Evolutionary conservation across 2,888 invertebrate genomes (phyloP).

Genomic region (Callinectes sapidus): DNA sequence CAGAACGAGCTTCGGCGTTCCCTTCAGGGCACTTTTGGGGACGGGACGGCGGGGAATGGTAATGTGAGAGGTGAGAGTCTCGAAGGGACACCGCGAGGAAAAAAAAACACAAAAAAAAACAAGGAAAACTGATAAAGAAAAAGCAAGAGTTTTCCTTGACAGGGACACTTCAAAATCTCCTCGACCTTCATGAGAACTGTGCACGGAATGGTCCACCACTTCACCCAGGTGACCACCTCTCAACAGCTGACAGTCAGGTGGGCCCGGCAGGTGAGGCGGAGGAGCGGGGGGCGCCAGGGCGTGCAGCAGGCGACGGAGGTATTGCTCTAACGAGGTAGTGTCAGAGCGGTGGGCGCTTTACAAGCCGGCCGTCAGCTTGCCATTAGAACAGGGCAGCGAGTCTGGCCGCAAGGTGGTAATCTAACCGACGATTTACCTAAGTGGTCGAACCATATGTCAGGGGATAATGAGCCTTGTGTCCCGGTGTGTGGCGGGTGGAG

Average conservation of each 20-base stretch:
- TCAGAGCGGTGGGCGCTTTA: slow-evolving; percentile 64
- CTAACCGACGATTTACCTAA: slow-evolving; percentile 68
- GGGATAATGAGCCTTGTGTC: slow-evolving; percentile 46
- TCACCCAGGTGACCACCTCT: background rate
- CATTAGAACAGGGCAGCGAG: slow-evolving; percentile 67
- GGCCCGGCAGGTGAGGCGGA: slow-evolving; percentile 30
- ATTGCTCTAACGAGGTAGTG: slow-evolving; percentile 63
- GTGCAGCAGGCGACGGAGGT: slow-evolving; percentile 35
- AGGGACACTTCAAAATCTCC: background rate
- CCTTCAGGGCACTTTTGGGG: slow-evolving; percentile 31
- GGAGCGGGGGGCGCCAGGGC: slow-evolving; percentile 40
- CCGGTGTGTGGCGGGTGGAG: slow-evolving; percentile 30
- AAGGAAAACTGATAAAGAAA: slow-evolving; percentile 23
- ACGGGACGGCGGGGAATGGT: background rate
- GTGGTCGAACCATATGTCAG: slow-evolving; percentile 63
- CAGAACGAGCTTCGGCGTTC: slow-evolving; percentile 4
- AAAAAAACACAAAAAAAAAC: background rate
- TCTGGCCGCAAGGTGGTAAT: slow-evolving; percentile 68
- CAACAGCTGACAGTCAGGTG: slow-evolving; percentile 20
- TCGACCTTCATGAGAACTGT: background rate
- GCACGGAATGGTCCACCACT: background rate
- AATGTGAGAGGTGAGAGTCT: slow-evolving; percentile 18
- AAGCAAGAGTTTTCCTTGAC: slow-evolving; percentile 4
- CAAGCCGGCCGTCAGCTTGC: slow-evolving; percentile 65
- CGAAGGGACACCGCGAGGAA: slow-evolving; percentile 16